A percentile compares a stretch with the other conserved stretches of the same genome.
Conservation (phyloP, 2,797 vertebrate species). For the Phataginus tetradactyla region DNA sequence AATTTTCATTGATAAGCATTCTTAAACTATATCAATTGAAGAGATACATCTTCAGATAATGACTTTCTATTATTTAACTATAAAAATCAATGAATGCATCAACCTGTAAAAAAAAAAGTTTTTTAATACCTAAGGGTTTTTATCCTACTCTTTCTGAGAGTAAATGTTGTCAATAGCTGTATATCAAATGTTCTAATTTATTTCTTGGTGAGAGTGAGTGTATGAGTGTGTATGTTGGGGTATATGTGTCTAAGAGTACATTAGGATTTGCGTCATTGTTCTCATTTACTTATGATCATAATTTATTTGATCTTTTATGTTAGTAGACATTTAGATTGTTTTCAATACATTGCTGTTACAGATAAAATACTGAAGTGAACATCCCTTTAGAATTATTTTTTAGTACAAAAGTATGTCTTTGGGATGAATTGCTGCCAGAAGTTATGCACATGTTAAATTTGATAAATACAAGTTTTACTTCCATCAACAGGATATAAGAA, state of each 20-base stretch:
- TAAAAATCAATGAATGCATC: not conserved
- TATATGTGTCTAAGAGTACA: not conserved
- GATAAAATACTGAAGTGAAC: slow-evolving; percentile 17
- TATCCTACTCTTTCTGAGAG: not conserved
- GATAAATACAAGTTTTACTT: slow-evolving; percentile 29
- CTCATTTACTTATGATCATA: not conserved
- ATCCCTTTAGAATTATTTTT: slow-evolving; percentile 43
- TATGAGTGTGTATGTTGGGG: not conserved
- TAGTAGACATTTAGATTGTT: slow-evolving; percentile 42
- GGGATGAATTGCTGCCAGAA: not conserved
- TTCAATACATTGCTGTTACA: not conserved
- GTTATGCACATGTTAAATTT: slow-evolving; percentile 16
- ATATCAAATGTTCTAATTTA: slow-evolving; percentile 1
- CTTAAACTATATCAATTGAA: slow-evolving; percentile 9
- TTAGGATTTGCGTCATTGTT: slow-evolving; percentile 8
- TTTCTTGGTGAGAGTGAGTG: not conserved
- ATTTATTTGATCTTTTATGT: slow-evolving; percentile 24
- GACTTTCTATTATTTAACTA: slow-evolving; percentile 18
- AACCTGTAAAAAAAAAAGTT: not conserved
- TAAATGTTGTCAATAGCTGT: not conserved
- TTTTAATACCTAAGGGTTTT: not conserved
- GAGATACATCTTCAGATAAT: not conserved
- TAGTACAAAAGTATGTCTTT: slow-evolving; percentile 33
- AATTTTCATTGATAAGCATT: slow-evolving; percentile 29
- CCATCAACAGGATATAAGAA: not conserved